Conservation (phyloP, 2,797 vertebrate genomes). For the Lepus townsendii region DNA sequence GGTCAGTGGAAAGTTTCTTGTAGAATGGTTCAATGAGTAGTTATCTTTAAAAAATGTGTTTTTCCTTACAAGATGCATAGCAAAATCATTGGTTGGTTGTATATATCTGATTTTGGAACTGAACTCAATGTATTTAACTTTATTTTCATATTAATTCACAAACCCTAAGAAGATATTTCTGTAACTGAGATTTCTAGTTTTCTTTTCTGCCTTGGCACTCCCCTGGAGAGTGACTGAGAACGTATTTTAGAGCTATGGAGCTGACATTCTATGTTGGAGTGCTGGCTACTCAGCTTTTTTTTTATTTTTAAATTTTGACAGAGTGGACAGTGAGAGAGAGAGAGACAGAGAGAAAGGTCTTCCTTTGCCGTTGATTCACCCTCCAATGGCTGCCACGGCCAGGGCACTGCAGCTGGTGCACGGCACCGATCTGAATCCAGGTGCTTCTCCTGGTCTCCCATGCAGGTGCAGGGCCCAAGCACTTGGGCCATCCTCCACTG, state of each 20-base stretch:
- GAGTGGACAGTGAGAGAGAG: no score
- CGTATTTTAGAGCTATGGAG: not conserved
- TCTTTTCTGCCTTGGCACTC: not conserved
- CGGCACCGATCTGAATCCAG: no score
- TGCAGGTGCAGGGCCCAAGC: no score
- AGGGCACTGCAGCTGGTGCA: no score
- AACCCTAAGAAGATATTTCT: constrained; percentile 38
- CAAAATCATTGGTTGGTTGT: not conserved
- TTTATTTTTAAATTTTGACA: no score
- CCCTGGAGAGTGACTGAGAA: not conserved
- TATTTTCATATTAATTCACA: constrained; percentile 25
- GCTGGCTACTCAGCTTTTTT: no score
- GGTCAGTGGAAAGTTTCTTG: constrained; percentile 79
- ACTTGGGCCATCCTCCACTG: no score
- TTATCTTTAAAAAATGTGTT: constrained; percentile 34
- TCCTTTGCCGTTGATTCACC: no score
- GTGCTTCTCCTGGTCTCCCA: no score
- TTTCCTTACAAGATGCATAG: constrained; percentile 24
- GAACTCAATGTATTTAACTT: not conserved
- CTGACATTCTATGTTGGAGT: no score
- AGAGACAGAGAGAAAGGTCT: no score
- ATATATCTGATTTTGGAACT: not conserved
- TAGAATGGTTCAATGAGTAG: constrained; percentile 50
- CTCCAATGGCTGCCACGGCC: no score
- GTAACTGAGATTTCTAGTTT: constrained; percentile 7